Evolutionary conservation across 2,797 vertebrate species (phyloP).

Genomic region (Sebastes itinus): DNA sequence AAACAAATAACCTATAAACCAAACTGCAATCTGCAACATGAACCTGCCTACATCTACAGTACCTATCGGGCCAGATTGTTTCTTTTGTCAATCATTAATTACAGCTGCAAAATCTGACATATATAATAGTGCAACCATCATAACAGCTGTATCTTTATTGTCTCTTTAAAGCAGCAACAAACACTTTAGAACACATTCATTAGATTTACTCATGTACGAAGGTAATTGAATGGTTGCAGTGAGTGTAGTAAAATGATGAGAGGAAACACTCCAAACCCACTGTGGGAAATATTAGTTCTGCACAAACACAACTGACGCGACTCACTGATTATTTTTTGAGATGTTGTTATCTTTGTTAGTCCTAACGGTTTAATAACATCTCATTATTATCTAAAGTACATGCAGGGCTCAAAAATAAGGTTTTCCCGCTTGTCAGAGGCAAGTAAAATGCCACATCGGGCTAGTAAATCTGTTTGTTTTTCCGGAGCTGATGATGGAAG

Average conservation of each 20-base stretch:
- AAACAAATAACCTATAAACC: not conserved
- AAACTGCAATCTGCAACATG: not conserved
- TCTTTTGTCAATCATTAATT: not conserved
- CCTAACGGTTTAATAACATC: not conserved
- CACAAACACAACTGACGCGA: not conserved
- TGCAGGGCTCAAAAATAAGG: not conserved
- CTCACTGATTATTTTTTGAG: not conserved
- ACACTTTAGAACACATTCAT: not conserved
- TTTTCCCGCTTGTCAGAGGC: too few species aligned
- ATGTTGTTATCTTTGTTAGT: not conserved
- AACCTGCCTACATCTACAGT: not conserved
- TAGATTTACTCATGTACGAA: constrained; percentile 20
- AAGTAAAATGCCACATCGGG: too few species aligned
- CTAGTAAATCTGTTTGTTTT: too few species aligned
- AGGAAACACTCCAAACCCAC: not conserved
- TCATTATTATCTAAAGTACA: not conserved
- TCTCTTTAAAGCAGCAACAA: constrained; percentile 1
- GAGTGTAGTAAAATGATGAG: not conserved
- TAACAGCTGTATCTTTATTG: not conserved
- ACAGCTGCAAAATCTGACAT: not conserved
- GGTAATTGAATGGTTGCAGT: not conserved
- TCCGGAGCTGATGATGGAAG: too few species aligned
- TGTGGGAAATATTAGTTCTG: not conserved
- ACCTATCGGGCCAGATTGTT: not conserved
- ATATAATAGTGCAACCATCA: not conserved